phyloP scores from a whole-genome alignment of 2,888 invertebrate species.

The Caenorhabditis auriculariae region DNA sequence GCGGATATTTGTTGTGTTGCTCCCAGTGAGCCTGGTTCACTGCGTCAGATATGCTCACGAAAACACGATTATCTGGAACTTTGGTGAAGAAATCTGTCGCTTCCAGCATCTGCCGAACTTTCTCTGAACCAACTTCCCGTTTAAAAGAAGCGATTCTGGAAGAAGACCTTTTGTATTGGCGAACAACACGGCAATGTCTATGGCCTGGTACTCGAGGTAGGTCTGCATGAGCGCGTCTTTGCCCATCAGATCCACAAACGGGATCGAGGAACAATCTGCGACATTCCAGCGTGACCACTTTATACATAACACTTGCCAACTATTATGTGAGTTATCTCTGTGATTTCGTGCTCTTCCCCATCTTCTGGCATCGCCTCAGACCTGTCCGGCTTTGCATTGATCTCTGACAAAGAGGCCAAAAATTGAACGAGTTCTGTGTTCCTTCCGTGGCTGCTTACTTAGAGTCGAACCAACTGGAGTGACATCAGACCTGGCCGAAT shows the following conservation, averaged over 20 bases:
- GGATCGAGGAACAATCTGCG: slow-evolving; percentile 64
- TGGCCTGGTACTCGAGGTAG: slow-evolving; percentile 36
- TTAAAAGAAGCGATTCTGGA: too few species aligned
- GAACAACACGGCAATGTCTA: slow-evolving; percentile 48
- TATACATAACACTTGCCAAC: slow-evolving; percentile 18
- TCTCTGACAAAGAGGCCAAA: neutral
- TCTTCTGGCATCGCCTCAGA: slow-evolving; percentile 1
- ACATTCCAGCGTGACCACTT: slow-evolving; percentile 36
- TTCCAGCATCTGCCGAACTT: slow-evolving; percentile 50
- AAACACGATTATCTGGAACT: slow-evolving; percentile 45
- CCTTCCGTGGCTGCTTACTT: neutral
- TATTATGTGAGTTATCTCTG: slow-evolving; percentile 47
- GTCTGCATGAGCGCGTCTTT: slow-evolving; percentile 45
- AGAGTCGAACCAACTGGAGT: neutral
- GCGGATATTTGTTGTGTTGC: slow-evolving; percentile 11
- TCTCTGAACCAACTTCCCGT: too few species aligned
- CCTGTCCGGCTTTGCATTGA: neutral
- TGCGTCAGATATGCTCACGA: slow-evolving; percentile 48
- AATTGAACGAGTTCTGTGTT: neutral
- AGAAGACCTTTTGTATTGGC: slow-evolving; percentile 47
- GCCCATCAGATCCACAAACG: slow-evolving; percentile 59
- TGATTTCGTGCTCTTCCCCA: slow-evolving; percentile 17
- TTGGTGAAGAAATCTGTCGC: slow-evolving; percentile 45
- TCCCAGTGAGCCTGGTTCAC: slow-evolving; percentile 42
- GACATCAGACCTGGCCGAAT: neutral